Base-by-base conservation (phyloP, 1,140 invertebrate species). In the Drosophila leontia region DNA sequence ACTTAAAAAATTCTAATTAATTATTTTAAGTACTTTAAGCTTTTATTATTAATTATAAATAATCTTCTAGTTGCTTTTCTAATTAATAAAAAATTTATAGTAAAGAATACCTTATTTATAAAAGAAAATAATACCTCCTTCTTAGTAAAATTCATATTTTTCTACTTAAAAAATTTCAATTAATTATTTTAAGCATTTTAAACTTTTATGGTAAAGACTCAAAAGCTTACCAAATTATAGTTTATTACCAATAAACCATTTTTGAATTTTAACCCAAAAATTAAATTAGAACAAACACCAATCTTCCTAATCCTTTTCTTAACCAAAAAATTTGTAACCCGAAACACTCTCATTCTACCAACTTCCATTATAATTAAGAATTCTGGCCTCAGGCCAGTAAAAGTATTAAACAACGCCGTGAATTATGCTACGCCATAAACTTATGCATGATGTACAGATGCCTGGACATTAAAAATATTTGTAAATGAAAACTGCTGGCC, bases 381-480 rank as follows among this genome's bases (percentile, higher is more conserved):
- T 19, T 68, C 68, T 56, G 26, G 42, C 76, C 70, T 61, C 6
- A 48, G 72, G 60, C 57, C 8, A 68, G 9, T 48, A 59, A 61
- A 71, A 29, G 7, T 29, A 67, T 62, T 37, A 65, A 35, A 47
- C 63, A 60, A 45, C 45, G 44, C 62, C 63, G 37, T 78, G 55
- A 82, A 82, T 77, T 82, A 82, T 80, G 67, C 56, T 11, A 29
- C 44, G 61, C 56, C 69, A 83, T 88, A 83, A 87, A 87, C 71
- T 87, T 74, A 83, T 82, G 75, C 63, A 55, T 68, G 70, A 69
- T 79, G 64, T 80, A 65, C 80, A 68, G 76, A 80, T 58, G 76
- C 76, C 76, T 63, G 80, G 70, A 87, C 76, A 88, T 80, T 77
- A 88, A 86, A 83, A 48, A 60, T 59, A 35, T 64, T 55, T 55